Conservation (phyloP, 2,797 vertebrate genomes). For the Crocodylus rhombifer region DNA sequence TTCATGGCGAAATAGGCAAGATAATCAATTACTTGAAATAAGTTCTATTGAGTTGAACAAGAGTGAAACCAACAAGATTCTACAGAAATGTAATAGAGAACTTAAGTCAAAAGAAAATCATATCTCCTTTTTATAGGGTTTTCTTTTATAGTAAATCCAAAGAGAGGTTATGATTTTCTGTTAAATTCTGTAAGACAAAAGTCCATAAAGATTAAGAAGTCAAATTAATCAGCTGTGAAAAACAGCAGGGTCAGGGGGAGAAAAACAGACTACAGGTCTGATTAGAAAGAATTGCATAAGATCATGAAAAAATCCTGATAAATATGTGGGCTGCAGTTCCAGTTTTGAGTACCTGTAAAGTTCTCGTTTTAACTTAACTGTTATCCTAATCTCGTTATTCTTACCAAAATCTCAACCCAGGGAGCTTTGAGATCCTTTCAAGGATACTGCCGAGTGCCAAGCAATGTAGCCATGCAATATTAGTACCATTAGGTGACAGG, state of each 20-base stretch:
- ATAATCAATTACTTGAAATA: background rate
- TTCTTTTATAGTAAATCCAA: background rate
- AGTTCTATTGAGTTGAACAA: background rate
- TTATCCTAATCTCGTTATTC: background rate
- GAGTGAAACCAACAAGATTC: background rate
- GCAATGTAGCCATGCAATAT: no score
- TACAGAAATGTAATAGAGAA: background rate
- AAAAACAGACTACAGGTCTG: background rate
- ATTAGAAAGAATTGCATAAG: background rate
- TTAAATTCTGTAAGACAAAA: background rate
- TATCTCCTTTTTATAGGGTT: background rate
- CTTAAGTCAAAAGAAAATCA: background rate
- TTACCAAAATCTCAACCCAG: no score
- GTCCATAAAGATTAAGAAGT: background rate
- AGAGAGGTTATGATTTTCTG: background rate
- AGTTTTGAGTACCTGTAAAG: background rate
- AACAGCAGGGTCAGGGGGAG: background rate
- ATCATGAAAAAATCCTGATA: background rate
- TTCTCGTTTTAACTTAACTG: background rate
- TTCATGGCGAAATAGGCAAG: background rate
- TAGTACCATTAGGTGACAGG: no score
- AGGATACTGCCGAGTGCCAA: no score
- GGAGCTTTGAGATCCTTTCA: no score
- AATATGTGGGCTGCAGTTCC: background rate
- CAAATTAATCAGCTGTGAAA: background rate